phyloP scores from a whole-genome alignment of 2,797 vertebrate species.

The Neostethus bicornis region DNA sequence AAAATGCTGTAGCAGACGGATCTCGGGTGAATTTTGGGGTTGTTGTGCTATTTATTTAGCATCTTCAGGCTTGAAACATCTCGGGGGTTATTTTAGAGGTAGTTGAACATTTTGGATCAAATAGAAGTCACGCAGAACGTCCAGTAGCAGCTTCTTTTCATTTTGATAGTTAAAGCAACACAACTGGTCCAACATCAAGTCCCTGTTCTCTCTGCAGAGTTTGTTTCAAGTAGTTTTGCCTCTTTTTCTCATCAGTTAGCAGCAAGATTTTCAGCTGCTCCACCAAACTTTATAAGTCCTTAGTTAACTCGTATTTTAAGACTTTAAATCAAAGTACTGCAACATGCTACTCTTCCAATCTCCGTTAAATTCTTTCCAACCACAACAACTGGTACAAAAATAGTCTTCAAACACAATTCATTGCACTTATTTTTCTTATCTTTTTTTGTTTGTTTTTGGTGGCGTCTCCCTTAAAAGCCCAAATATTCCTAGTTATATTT shows the following conservation, averaged over 20 bases:
- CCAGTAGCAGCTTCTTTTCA: slow-evolving; percentile 73
- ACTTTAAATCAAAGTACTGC: slow-evolving; percentile 40
- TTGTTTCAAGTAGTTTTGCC: slow-evolving; percentile 31
- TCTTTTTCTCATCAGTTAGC: slow-evolving; percentile 41
- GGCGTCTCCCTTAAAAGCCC: slow-evolving; percentile 54
- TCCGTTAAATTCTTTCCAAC: slow-evolving; percentile 21
- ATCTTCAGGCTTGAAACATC: slow-evolving; percentile 13
- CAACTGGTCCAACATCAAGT: slow-evolving; percentile 44
- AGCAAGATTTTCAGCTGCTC: slow-evolving; percentile 21
- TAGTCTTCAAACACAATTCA: slow-evolving; percentile 63
- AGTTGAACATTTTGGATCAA: slow-evolving; percentile 34
- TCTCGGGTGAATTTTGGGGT: slow-evolving; percentile 12
- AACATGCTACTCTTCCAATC: slow-evolving; percentile 26
- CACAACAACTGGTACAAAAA: slow-evolving; percentile 61
- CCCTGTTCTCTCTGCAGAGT: slow-evolving; percentile 14
- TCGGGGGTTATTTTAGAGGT: slow-evolving; percentile 31
- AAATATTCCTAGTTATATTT: slow-evolving; percentile 24
- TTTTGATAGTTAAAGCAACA: slow-evolving; percentile 72
- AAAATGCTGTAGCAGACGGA: too few relatives aligned
- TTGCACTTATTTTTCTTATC: slow-evolving; percentile 73
- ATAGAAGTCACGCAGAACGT: slow-evolving; percentile 30
- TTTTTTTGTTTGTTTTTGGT: slow-evolving; percentile 63
- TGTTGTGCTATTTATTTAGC: too few relatives aligned
- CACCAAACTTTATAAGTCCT: background rate
- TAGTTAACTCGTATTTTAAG: slow-evolving; percentile 17